A percentile compares a stretch with the other conserved stretches of the same genome.
Conservation (phyloP, 2,888 invertebrate species). For the Barypeithes pellucidus region DNA sequence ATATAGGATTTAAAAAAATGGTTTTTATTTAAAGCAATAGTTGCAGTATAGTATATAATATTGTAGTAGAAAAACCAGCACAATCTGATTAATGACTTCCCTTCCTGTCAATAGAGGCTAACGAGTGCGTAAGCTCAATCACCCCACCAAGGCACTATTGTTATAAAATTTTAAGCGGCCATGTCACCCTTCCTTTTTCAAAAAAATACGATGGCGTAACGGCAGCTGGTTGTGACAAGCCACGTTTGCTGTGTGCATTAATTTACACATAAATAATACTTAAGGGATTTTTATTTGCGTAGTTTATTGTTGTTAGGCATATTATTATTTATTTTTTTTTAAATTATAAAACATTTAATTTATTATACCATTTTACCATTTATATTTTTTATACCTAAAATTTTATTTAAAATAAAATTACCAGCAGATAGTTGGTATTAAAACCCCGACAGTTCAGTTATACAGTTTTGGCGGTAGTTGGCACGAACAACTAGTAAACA, state of each 20-base stretch:
- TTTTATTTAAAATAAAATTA: too few species aligned
- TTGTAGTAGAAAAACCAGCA: slow-evolving; percentile 6
- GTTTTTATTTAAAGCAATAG: too few species aligned
- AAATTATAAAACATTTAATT: too few species aligned
- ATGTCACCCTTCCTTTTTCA: slow-evolving; percentile 25
- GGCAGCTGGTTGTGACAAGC: slow-evolving; percentile 48
- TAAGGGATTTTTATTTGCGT: slow-evolving; percentile 13
- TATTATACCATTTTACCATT: too few species aligned
- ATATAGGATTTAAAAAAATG: too few species aligned
- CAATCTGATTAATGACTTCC: slow-evolving; percentile 5
- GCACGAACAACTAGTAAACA: too few species aligned
- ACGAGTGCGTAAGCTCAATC: slow-evolving; percentile 1
- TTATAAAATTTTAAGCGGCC: slow-evolving; percentile 5
- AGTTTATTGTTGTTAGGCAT: not conserved
- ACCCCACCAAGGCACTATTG: not conserved
- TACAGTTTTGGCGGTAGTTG: too few species aligned
- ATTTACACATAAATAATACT: slow-evolving; percentile 40
- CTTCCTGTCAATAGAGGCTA: not conserved
- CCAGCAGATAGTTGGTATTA: too few species aligned
- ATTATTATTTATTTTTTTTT: too few species aligned
- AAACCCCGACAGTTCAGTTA: too few species aligned
- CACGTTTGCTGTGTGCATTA: slow-evolving; percentile 37
- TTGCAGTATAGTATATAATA: too few species aligned
- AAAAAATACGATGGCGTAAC: slow-evolving; percentile 29
- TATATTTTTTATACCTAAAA: too few species aligned